phyloP scores from a whole-genome alignment of 1,140 invertebrate species.

The Melitaea cinxia region DNA sequence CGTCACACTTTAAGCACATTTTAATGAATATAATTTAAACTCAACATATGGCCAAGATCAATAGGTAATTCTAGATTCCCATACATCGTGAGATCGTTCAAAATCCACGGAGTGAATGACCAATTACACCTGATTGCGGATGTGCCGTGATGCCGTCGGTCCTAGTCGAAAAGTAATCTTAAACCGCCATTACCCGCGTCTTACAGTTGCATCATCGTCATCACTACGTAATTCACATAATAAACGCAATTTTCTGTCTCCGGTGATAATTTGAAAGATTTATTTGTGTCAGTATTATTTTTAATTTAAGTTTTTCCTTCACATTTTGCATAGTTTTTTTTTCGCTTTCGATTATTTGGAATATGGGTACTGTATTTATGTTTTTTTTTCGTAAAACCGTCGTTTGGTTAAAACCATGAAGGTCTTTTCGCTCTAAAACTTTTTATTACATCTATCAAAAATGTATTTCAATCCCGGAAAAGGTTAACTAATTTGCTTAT shows the following conservation, averaged over 20 bases:
- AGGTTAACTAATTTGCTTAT: no score
- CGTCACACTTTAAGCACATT: not conserved
- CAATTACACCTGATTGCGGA: slow-evolving; percentile 68
- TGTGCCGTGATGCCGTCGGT: slow-evolving; percentile 49
- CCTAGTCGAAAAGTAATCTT: slow-evolving; percentile 68
- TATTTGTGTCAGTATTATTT: slow-evolving; percentile 22
- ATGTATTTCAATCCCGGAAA: no score
- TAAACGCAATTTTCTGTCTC: slow-evolving; percentile 51
- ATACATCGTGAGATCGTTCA: slow-evolving; percentile 55
- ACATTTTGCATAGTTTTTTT: no score
- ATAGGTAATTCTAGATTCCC: slow-evolving; percentile 40
- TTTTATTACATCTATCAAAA: no score
- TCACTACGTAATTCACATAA: slow-evolving; percentile 68
- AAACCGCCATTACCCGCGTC: slow-evolving; percentile 58
- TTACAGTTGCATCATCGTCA: slow-evolving; percentile 59
- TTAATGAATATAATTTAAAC: not conserved
- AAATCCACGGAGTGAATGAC: slow-evolving; percentile 58
- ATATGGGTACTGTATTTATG: no score
- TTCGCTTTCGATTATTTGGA: no score
- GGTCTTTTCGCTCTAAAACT: no score
- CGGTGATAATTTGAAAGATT: slow-evolving; percentile 30
- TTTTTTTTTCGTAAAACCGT: no score
- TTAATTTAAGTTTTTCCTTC: not conserved
- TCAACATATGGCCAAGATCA: not conserved
- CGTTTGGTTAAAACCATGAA: no score